Conservation (phyloP, 1,140 invertebrate species). For the Rhopalosiphum maidis region DNA sequence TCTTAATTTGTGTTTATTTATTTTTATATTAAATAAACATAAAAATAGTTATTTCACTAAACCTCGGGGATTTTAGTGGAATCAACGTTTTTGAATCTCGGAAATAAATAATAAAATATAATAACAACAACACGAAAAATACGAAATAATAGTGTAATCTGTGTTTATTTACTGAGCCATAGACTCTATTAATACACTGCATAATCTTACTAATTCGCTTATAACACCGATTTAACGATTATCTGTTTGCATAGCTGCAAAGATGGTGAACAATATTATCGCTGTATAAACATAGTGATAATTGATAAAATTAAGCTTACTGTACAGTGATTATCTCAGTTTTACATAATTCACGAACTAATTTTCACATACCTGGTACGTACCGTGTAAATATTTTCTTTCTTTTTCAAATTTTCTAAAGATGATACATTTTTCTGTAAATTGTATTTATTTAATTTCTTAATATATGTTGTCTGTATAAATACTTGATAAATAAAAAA, state of each 20-base stretch:
- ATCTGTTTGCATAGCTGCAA: neutral
- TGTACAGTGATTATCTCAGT: too few species aligned
- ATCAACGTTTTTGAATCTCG: neutral
- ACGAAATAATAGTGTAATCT: neutral
- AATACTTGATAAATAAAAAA: neutral
- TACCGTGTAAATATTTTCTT: neutral
- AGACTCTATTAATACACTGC: neutral
- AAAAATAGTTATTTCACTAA: neutral
- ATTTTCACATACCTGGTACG: too few species aligned
- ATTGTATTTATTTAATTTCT: neutral
- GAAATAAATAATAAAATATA: conserved; percentile 14
- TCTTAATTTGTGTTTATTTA: neutral
- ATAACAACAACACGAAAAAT: neutral
- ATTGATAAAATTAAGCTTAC: too few species aligned
- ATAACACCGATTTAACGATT: neutral
- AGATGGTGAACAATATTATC: neutral
- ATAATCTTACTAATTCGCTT: neutral
- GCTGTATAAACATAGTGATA: neutral
- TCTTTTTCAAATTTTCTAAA: neutral
- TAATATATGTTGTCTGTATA: neutral
- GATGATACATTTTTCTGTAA: neutral
- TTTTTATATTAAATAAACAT: conserved; percentile 20
- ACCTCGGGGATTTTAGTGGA: neutral
- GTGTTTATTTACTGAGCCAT: neutral
- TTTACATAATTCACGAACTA: too few species aligned